These are phyloP conservation scores for Proteles cristata DNA, from an alignment of 2,113 vertebrate genomes.

Conservation along the genomic window DNA sequence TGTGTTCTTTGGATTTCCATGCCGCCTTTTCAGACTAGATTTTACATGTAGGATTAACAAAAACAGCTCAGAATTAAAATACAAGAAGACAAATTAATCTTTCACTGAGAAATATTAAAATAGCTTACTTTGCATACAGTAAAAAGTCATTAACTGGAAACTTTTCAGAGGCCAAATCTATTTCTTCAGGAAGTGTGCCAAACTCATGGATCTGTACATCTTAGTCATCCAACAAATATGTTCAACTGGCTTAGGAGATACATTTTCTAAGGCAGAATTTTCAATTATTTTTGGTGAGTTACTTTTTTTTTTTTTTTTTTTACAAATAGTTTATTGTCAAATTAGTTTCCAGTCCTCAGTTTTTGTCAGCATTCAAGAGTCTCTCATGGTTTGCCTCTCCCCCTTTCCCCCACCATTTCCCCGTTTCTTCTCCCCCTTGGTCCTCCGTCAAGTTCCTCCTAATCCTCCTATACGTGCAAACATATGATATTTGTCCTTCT, in stretches of 20 bases:
- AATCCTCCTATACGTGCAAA: too few species aligned
- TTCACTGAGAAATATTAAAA: slow-evolving; percentile 66
- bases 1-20: slow-evolving; percentile 48
- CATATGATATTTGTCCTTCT: too few species aligned
- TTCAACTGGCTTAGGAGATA: background rate
- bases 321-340: too few species aligned
- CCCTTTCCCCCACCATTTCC: too few species aligned
- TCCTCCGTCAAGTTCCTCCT: too few species aligned
- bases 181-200: slow-evolving; percentile 16
- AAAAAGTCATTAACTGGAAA: slow-evolving; percentile 36
- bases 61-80: slow-evolving; percentile 42
- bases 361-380: too few species aligned
- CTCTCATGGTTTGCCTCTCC: too few species aligned
- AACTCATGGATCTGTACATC: background rate
- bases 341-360: too few species aligned
- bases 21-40: slow-evolving; percentile 57
- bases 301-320: background rate
- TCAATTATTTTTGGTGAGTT: background rate
- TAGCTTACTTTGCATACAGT: slow-evolving; percentile 52
- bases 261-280: background rate
- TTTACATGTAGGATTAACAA: slow-evolving; percentile 65
- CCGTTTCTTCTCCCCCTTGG: too few species aligned
- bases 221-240: background rate
- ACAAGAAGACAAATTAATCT: slow-evolving; percentile 32
- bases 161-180: background rate